Conservation (phyloP, 2,113 vertebrate species). For the Toxostoma redivivum region DNA sequence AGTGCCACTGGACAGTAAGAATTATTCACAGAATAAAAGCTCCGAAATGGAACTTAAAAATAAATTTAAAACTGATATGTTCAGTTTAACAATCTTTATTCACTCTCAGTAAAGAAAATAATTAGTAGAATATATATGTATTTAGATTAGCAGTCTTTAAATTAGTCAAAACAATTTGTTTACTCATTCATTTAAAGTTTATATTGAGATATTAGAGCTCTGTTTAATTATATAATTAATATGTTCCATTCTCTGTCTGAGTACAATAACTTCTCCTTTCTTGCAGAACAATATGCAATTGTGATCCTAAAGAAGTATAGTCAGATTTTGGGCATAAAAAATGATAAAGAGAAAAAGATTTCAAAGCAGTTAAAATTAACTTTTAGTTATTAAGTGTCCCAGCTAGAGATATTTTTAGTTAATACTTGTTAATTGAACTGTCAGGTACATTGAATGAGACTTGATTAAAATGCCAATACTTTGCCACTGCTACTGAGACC, state of each 20-base stretch:
- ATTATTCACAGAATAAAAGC: background rate
- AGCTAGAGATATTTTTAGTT: background rate
- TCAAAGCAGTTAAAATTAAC: background rate
- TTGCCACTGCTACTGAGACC: background rate
- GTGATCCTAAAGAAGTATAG: background rate
- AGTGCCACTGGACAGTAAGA: background rate
- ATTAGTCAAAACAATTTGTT: background rate
- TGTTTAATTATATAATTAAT: slow-evolving; percentile 9
- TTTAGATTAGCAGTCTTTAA: background rate
- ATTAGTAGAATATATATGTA: background rate
- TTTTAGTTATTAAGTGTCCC: background rate
- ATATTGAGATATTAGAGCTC: background rate
- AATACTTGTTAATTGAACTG: slow-evolving; percentile 37
- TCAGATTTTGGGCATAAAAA: background rate
- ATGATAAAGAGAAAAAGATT: background rate
- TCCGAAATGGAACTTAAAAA: background rate
- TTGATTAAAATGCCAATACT: background rate
- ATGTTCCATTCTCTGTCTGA: background rate
- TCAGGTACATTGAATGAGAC: background rate
- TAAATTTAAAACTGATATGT: background rate
- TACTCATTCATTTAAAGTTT: slow-evolving; percentile 8
- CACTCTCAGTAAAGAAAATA: background rate
- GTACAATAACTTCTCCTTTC: background rate
- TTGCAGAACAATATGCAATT: background rate
- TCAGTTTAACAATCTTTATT: background rate